A percentile compares a stretch with the other conserved stretches of the same genome.
Evolutionary conservation across 1,140 invertebrate genomes (phyloP).

Genomic region (Cydia amplana): DNA sequence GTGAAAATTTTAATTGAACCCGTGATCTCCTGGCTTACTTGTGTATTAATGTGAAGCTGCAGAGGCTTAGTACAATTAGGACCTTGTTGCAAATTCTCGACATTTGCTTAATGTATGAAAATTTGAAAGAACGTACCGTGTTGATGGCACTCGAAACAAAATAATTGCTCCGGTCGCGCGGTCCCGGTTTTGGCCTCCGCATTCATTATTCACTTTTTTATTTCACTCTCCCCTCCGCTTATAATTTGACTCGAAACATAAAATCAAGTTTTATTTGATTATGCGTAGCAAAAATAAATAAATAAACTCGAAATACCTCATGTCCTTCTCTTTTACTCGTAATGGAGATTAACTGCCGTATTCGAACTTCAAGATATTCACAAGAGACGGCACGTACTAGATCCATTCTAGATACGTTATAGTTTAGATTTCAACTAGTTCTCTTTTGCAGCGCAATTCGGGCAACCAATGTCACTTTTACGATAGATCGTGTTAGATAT

Average conservation of each 20-base stretch:
- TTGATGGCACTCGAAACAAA: slow-evolving; percentile 79
- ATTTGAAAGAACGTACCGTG: slow-evolving; percentile 78
- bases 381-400: too few relatives aligned
- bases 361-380: too few relatives aligned
- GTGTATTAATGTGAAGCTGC: slow-evolving; percentile 45
- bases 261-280: slow-evolving; percentile 79
- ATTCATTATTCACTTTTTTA: slow-evolving; percentile 79
- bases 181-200: slow-evolving; percentile 70
- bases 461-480: too few relatives aligned
- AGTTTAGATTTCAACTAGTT: too few relatives aligned
- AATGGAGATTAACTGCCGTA: slow-evolving; percentile 59
- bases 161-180: slow-evolving; percentile 77
- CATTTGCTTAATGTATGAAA: slow-evolving; percentile 80
- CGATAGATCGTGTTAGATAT: too few relatives aligned
- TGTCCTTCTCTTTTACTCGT: slow-evolving; percentile 64
- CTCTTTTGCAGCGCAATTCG: too few relatives aligned
- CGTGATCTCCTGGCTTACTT: neutral
- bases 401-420: too few relatives aligned
- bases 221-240: slow-evolving; percentile 75
- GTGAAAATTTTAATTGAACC: neutral
- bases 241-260: slow-evolving; percentile 79
- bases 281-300: slow-evolving; percentile 65
- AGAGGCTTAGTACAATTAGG: slow-evolving; percentile 72
- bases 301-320: slow-evolving; percentile 60
- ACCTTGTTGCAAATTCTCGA: slow-evolving; percentile 77